Evolutionary conservation across 1,140 invertebrate genomes (phyloP).

Genomic region (Cephus cinctus): DNA sequence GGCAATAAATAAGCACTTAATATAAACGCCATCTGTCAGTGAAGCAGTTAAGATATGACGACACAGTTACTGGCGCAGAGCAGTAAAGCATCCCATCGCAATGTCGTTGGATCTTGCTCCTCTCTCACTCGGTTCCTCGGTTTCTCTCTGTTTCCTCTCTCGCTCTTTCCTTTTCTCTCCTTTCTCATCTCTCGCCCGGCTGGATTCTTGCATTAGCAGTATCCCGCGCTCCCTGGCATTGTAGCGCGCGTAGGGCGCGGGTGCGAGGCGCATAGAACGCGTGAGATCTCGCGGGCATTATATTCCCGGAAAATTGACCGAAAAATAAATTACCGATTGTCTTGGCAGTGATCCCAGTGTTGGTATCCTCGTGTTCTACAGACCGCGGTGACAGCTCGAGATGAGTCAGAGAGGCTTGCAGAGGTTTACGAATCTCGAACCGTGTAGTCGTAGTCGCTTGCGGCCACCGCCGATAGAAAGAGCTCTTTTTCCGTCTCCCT

Average conservation of each 20-base stretch:
- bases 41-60: constrained; percentile 21
- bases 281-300: neutral
- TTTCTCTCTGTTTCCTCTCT: constrained; percentile 10
- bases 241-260: no score
- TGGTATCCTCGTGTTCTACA: neutral
- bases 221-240: neutral
- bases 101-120: no score
- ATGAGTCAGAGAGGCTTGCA: neutral
- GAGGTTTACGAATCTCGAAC: neutral
- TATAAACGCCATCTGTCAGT: constrained; percentile 17
- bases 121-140: no score
- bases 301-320: constrained; percentile 1
- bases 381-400: neutral
- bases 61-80: constrained; percentile 1
- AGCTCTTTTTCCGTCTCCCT: neutral
- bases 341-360: constrained; percentile 2
- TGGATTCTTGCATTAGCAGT: neutral
- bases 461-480: neutral
- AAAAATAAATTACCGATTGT: constrained; percentile 13
- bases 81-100: no score
- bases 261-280: no score
- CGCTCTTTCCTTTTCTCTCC: no score
- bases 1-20: constrained; percentile 25
- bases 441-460: neutral
- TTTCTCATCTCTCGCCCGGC: no score